Conservation (phyloP, 2,888 invertebrate genomes). For the Physocephala rufipes region DNA sequence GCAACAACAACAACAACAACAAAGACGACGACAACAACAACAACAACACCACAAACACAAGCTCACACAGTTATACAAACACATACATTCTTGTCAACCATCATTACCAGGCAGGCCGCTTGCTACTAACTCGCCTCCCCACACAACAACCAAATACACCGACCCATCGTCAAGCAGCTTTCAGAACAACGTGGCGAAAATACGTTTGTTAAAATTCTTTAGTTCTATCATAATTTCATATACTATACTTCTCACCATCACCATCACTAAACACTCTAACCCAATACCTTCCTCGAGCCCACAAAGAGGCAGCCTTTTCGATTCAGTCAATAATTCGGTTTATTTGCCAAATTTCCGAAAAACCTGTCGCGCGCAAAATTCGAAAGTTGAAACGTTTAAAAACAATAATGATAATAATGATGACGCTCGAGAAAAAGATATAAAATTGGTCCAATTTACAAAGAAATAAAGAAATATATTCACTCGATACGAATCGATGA, state of each 20-base stretch:
- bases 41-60: neutral
- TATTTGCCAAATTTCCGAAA: conserved; percentile 27
- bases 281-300: neutral
- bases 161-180: no score
- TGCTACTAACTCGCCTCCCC: no score
- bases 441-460: conserved; percentile 28
- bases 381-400: conserved; percentile 5
- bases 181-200: neutral
- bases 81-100: neutral
- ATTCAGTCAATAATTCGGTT: conserved; percentile 33
- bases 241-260: no score
- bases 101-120: neutral
- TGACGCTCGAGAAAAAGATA: neutral
- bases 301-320: conserved; percentile 10
- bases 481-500: no score
- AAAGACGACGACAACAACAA: no score
- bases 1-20: neutral
- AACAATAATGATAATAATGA: conserved; percentile 10
- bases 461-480: conserved; percentile 9
- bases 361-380: conserved; percentile 7
- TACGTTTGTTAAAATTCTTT: conserved; percentile 19
- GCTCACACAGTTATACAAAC: neutral
- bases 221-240: conserved; percentile 15
- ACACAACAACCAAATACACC: neutral
- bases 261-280: no score